Evolutionary conservation across 1,140 invertebrate species (phyloP).

Genomic region (Saccostrea glomerata): DNA sequence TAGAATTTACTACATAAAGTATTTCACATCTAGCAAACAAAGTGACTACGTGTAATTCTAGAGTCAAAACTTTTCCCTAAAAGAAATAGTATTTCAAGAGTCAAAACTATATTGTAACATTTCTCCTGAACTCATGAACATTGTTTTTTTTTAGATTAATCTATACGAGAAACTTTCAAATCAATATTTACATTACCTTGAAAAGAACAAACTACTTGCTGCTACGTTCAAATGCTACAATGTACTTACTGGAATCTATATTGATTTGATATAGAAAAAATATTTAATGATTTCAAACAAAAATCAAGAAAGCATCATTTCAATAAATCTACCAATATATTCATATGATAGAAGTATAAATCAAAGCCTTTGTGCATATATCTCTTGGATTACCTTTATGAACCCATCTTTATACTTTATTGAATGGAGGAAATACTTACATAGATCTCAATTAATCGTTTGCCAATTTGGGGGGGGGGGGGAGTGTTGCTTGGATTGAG

Average conservation of each 20-base stretch:
- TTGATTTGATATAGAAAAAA: background rate
- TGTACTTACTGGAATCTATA: slow-evolving; percentile 35
- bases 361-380: too few species aligned
- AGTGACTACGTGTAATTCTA: too few species aligned
- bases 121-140: too few species aligned
- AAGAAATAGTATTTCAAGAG: too few species aligned
- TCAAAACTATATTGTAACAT: too few species aligned
- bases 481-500: slow-evolving; percentile 65
- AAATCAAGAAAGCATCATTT: background rate
- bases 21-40: background rate
- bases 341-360: too few species aligned
- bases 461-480: slow-evolving; percentile 75
- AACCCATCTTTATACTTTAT: background rate
- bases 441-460: slow-evolving; percentile 73
- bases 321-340: too few species aligned
- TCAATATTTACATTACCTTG: background rate
- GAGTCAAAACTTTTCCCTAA: too few species aligned
- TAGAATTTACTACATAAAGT: background rate
- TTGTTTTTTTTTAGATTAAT: too few species aligned
- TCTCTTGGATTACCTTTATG: background rate
- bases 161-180: too few species aligned
- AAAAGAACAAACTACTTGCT: slow-evolving; percentile 1
- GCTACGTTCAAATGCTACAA: background rate
- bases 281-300: background rate
- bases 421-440: slow-evolving; percentile 64